These are phyloP conservation scores for Gallirallus australis DNA, from an alignment of 2,797 vertebrate species.

Conservation along the genomic window DNA sequence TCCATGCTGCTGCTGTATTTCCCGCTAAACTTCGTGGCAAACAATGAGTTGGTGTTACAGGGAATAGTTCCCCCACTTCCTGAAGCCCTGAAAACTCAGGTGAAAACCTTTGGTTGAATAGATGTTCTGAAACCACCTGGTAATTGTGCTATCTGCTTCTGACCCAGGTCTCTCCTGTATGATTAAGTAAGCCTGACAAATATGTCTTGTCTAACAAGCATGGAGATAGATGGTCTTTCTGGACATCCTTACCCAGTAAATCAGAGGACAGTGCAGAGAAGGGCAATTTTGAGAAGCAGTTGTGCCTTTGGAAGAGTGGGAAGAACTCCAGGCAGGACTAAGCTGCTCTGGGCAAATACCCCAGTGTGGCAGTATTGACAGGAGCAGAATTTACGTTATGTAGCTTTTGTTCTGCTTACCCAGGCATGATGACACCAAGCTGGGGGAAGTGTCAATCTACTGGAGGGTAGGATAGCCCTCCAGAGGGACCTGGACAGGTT, in stretches of 20 bases:
- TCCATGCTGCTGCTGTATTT: not conserved
- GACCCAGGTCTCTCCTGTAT: not conserved
- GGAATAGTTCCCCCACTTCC: not conserved
- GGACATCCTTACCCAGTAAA: not conserved
- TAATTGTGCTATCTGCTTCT: not conserved
- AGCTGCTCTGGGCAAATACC: not conserved
- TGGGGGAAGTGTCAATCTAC: no score
- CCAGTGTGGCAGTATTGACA: not conserved
- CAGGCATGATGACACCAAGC: no score
- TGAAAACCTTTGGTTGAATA: not conserved
- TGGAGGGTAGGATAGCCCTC: no score
- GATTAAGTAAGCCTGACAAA: not conserved
- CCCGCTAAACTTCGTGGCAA: not conserved
- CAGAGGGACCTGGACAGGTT: no score
- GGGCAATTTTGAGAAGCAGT: not conserved
- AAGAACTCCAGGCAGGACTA: not conserved
- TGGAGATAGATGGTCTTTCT: not conserved
- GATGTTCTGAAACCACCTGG: not conserved
- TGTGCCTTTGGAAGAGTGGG: not conserved
- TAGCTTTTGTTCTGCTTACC: not conserved
- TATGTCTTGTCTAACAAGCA: fast-evolving
- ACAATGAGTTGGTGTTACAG: not conserved
- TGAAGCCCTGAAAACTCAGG: not conserved
- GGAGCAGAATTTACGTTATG: not conserved
- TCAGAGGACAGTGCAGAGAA: not conserved